phyloP scores from a whole-genome alignment of 2,888 invertebrate genomes.

The Crepidodera aurea region DNA sequence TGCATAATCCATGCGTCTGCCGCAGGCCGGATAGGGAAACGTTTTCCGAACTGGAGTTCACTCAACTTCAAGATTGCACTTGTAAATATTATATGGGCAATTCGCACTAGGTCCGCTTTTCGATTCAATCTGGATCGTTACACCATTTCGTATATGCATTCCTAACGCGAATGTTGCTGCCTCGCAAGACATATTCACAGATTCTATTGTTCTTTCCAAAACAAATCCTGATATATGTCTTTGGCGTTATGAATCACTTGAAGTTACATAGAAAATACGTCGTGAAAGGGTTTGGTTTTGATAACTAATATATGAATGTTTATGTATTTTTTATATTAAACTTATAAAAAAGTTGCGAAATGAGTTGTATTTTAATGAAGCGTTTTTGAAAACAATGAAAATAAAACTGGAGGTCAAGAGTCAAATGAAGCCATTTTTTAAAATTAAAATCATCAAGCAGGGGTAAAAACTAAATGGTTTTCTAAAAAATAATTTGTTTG shows the following conservation, averaged over 20 bases:
- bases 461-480: no score
- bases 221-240: conserved; percentile 2
- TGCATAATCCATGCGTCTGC: conserved; percentile 43
- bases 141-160: conserved; percentile 27
- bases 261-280: no score
- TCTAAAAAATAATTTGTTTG: no score
- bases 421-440: no score
- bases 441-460: no score
- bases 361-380: no score
- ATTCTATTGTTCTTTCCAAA: conserved; percentile 14
- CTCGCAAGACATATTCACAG: conserved; percentile 15
- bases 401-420: no score
- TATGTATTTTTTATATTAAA: no score
- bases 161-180: background rate
- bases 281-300: no score
- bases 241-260: background rate
- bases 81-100: conserved; percentile 59
- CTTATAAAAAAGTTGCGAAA: no score
- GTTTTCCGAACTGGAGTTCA: conserved; percentile 41
- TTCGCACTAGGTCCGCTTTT: conserved; percentile 54
- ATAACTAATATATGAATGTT: no score
- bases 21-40: conserved; percentile 45
- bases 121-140: conserved; percentile 56
- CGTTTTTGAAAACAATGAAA: no score
- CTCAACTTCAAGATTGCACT: conserved; percentile 50